Conservation (phyloP, 2,888 invertebrate species). For the Diaphora mendica region DNA sequence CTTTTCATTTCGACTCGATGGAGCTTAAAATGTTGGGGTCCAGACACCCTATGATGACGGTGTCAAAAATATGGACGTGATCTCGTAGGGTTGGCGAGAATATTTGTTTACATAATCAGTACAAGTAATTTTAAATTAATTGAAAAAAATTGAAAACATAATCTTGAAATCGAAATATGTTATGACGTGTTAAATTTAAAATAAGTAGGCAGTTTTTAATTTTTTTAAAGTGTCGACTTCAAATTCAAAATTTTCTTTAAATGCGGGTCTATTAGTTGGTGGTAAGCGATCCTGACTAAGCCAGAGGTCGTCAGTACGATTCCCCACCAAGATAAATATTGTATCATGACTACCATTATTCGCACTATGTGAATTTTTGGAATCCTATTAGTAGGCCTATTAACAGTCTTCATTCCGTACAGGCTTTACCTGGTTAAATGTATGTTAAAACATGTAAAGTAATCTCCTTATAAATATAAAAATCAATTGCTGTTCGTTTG, state of each 20-base stretch:
- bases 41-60: constrained; percentile 61
- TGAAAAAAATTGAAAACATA: background rate
- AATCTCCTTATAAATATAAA: no score
- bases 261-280: no score
- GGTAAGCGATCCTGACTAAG: no score
- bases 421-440: no score
- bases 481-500: no score
- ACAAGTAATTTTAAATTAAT: constrained; percentile 25
- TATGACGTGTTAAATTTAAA: background rate
- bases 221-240: background rate
- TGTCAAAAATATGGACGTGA: constrained; percentile 61
- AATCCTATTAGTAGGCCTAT: no score
- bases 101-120: constrained; percentile 54
- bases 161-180: background rate
- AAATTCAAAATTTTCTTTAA: background rate
- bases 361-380: no score
- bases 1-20: constrained; percentile 80
- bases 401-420: no score
- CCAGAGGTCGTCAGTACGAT: no score
- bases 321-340: no score
- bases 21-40: constrained; percentile 68
- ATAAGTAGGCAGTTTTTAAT: background rate
- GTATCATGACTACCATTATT: no score
- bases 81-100: constrained; percentile 31
- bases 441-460: no score